Conservation (phyloP, 2,888 invertebrate species). For the Epirrita christyi region DNA sequence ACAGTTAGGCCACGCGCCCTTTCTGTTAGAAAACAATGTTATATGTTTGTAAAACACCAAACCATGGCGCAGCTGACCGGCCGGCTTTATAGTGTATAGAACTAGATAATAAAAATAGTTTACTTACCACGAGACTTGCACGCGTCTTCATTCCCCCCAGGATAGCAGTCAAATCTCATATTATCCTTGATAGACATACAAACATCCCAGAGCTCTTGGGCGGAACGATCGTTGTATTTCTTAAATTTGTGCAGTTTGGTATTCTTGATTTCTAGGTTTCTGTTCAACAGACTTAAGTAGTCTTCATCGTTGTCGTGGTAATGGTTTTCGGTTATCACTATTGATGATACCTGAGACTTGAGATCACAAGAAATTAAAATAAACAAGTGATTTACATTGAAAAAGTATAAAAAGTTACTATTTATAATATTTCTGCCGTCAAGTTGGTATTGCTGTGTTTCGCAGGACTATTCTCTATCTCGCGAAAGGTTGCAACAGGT, state of each 20-base stretch:
- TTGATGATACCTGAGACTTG: background rate
- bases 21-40: too few species aligned
- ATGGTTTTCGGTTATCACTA: conserved; percentile 66
- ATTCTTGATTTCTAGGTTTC: conserved; percentile 62
- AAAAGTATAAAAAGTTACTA: too few species aligned
- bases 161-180: conserved; percentile 89
- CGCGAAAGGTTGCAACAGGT: too few species aligned
- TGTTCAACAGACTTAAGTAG: conserved; percentile 78
- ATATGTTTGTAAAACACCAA: too few species aligned
- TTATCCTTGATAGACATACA: conserved; percentile 75
- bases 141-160: conserved; percentile 80
- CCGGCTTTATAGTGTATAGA: too few species aligned
- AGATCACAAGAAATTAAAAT: background rate
- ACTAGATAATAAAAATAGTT: too few species aligned
- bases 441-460: too few species aligned
- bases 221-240: conserved; percentile 56
- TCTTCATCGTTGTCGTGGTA: conserved; percentile 83
- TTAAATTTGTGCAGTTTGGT: conserved; percentile 55
- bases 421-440: too few species aligned
- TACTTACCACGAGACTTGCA: conserved; percentile 85
- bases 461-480: too few species aligned
- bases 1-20: too few species aligned
- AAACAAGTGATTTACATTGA: too few species aligned
- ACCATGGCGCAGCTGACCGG: too few species aligned
- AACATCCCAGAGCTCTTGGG: conserved; percentile 61